Percentiles rank a stretch among this genome's conserved stretches.
Evolutionary conservation across 2,113 vertebrate species (phyloP).

Genomic region (Enhydra lutris): DNA sequence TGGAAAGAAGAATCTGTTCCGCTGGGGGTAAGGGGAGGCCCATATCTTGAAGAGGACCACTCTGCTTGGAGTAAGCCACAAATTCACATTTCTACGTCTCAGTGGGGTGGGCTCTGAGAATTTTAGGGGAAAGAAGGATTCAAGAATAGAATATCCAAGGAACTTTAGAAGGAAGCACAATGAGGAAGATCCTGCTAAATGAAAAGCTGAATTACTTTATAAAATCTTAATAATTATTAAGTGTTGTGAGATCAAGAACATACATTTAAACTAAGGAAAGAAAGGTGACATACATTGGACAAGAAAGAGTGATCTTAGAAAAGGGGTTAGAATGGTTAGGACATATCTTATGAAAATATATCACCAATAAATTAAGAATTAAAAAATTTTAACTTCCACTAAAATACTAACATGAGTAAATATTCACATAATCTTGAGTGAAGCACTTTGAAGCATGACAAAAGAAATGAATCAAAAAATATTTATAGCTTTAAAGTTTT

Average conservation of each 20-base stretch:
- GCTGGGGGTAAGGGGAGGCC: accelerated
- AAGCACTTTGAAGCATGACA: not conserved
- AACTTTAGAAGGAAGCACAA: not conserved
- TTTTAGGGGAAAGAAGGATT: not conserved
- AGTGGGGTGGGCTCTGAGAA: not conserved
- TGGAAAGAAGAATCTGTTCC: not conserved
- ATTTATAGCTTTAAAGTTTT: not conserved
- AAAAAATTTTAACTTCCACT: not conserved
- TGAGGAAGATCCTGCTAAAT: not conserved
- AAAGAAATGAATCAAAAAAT: not conserved
- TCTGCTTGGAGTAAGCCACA: not conserved
- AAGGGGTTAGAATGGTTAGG: not conserved
- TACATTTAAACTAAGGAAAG: not conserved
- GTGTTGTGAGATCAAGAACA: not conserved
- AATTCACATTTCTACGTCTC: not conserved
- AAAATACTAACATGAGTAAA: not conserved
- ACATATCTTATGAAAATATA: not conserved
- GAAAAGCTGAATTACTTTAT: not conserved
- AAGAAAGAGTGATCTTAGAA: not conserved
- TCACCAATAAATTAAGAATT: not conserved
- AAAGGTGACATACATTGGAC: not conserved
- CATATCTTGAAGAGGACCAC: not conserved
- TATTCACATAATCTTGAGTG: not conserved
- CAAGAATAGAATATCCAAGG: not conserved
- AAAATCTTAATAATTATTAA: not conserved